Evolutionary conservation across 2,113 vertebrate genomes (phyloP), one percentile per base, ranked within the genome.

Genomic region (Gobio gobio): DNA sequence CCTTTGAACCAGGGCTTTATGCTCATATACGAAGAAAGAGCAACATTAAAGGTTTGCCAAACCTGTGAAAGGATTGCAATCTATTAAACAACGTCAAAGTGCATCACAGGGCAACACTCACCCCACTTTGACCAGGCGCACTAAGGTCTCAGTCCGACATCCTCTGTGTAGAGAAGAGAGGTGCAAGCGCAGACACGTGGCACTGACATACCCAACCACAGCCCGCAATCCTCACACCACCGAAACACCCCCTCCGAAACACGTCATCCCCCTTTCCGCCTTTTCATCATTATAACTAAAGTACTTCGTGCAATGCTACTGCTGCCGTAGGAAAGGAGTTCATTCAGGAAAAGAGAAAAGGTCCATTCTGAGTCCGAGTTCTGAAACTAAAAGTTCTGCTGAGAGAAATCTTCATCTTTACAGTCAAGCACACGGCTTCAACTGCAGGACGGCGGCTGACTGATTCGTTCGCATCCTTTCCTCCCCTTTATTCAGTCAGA

Each of bases 151-250:
- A 83, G 88, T 92, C 88, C 91, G 88, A 93, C 92, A 94, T 93
- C 92, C 92, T 92, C 91, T 85, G 87, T 93, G 91, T 86, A 86
- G 87, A 92, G 87, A 88, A 91, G 79, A 92, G 92, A 93, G 93
- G 92, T 93, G 92, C 92, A 93, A 93, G 91, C 90, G 90, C 33
- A 90, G 92, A 91, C 93, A 95, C 94, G 94, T 95, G 94, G 94
- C 94, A 94, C 90, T 91, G 92, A 89, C 91, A 91, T 92, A 93
- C 92, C 94, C 94, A 95, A 95, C 94, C 94, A 94, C 92, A 93
- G 93, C 92, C 92, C 89, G 92, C 91, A 92, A 91, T 93, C 92
- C 93, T 94, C 93, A 94, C 93, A 92, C 92, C 93, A 94, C 91
- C 90, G 89, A 90, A 85, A 59, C 90, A 88, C 88, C 83, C 90